Conservation (phyloP, 35 echinoderm and acorn worm species). For the Acanthaster planci region DNA sequence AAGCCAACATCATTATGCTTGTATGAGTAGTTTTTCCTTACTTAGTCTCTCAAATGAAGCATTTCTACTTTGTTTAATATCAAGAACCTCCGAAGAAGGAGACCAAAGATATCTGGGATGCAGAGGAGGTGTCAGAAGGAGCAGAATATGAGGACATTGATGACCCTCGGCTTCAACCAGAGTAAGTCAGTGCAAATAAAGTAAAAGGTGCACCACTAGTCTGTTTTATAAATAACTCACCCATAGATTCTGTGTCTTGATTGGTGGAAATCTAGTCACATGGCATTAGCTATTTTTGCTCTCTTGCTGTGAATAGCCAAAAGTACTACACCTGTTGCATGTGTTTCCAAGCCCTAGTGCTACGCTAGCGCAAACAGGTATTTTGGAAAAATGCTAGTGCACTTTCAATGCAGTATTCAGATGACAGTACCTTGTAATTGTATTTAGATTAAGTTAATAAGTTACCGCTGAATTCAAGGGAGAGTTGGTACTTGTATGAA, state of each 20-base stretch:
- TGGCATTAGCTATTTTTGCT: not conserved
- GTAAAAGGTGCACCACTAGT: not conserved
- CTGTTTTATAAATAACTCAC: not conserved
- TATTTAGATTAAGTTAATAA: too few relatives aligned
- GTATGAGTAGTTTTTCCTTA: not conserved
- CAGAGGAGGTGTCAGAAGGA: conserved; percentile 78
- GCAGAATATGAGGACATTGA: conserved; percentile 81
- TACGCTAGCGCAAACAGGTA: too few relatives aligned
- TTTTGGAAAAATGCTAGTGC: too few relatives aligned
- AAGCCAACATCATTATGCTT: not conserved
- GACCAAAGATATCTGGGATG: conserved; percentile 95
- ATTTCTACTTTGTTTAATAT: not conserved
- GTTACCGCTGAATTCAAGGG: too few relatives aligned
- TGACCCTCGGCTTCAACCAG: conserved; percentile 90
- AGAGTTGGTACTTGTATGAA: too few relatives aligned
- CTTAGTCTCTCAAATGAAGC: not conserved
- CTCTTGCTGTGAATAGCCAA: too few relatives aligned
- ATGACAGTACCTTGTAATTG: too few relatives aligned
- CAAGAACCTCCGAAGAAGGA: conserved; percentile 16
- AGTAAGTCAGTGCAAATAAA: conserved; percentile 48
- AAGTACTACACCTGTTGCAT: too few relatives aligned
- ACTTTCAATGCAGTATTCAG: too few relatives aligned
- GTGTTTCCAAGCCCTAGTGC: too few relatives aligned
- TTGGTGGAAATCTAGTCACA: not conserved
- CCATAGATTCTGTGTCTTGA: not conserved